Evolutionary conservation across 2,113 vertebrate genomes (phyloP), one percentile per base, ranked within the genome.

Genomic region (Nycticebus coucang): DNA sequence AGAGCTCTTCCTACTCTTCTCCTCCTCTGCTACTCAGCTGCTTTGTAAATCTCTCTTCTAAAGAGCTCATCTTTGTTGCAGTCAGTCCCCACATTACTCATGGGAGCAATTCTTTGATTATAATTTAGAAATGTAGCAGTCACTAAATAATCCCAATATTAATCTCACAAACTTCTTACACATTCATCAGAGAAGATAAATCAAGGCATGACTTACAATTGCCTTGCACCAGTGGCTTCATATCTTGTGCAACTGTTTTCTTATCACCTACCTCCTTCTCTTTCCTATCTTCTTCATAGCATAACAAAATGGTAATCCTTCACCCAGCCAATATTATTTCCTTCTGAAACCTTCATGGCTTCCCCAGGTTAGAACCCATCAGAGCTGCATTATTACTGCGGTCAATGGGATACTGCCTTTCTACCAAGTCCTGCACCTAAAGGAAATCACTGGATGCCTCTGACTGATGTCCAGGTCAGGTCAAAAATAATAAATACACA

Each of bases 61-160:
- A 87, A 35, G 2, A 84, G 13, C 15, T 87, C 4, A 64, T 21
- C 64, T 57, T 74, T 91, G 66, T 74, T 71, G 78, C 37, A 53
- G 21, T 35, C 10, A 26, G 21, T 55, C 11, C 7, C 5, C 6
- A 28, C 26, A 30, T 33, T 19, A 15, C 22, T 95, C 33, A 10
- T 3, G 17, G 30, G 68, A 91, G 0, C 13, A 87, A 50, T 86
- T 82, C 11, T 86, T 82, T 59, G 4, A 7, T 68, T 89, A 88
- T 71, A 72, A 75, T 64, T 93, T 79, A 96, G 64, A 94, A 91
- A 74, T 89, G 4, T 71, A 57, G 66, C 83, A 64, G 15, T 50
- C 62, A 64, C 12, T 80, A 30, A 93, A 68, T 30, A 50, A 91
- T 3, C 18, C 37, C 28, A 55, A 0, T 35, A 33, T 87, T 64